These are phyloP conservation scores for Gavia stellata DNA, from an alignment of 2,113 vertebrate genomes.

Conservation along the genomic window DNA sequence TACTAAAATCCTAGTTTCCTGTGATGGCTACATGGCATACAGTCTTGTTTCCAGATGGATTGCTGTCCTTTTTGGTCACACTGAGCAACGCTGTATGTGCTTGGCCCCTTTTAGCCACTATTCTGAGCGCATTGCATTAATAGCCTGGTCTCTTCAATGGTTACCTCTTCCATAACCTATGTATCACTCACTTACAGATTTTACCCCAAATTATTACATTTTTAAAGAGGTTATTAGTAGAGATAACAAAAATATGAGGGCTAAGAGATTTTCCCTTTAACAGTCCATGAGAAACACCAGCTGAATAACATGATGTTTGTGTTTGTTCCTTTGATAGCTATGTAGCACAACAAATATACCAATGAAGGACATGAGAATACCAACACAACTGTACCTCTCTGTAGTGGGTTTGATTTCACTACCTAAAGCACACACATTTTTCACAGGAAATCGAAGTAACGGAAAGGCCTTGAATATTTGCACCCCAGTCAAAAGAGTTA, in stretches of 20 bases:
- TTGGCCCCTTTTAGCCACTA: neutral
- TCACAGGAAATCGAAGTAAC: neutral
- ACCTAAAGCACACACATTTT: neutral
- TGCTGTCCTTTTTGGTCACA: neutral
- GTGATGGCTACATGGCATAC: neutral
- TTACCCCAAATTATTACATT: neutral
- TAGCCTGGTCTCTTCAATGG: neutral
- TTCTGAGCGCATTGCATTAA: neutral
- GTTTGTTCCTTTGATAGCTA: neutral
- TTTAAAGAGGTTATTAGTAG: neutral
- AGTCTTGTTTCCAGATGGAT: neutral
- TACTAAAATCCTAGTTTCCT: neutral
- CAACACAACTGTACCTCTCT: neutral
- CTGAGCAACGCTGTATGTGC: neutral
- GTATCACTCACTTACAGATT: neutral
- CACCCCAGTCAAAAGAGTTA: neutral
- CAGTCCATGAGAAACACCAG: neutral
- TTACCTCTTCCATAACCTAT: neutral
- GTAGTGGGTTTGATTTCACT: neutral
- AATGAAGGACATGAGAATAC: neutral
- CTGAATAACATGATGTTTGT: neutral
- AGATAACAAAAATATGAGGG: neutral
- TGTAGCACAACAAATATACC: neutral
- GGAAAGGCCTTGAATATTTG: neutral
- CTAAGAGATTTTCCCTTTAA: neutral